phyloP scores from a whole-genome alignment of 1,140 invertebrate genomes.

The Neodiprion virginianus region DNA sequence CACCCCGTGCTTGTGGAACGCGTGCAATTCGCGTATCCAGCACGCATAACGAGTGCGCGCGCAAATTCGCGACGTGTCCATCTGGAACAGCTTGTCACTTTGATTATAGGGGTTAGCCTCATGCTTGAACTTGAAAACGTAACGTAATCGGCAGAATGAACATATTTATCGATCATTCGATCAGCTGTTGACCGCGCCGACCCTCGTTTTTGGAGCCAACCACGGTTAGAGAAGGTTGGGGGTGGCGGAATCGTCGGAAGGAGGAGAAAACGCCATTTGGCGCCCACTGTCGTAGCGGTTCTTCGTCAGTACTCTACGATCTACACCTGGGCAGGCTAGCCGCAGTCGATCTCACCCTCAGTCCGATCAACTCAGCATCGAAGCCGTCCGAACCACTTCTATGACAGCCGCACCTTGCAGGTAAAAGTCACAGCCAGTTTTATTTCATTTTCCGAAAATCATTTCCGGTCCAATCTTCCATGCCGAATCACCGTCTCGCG shows the following conservation, averaged over 20 bases:
- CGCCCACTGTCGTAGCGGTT: neutral
- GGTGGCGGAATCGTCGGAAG: neutral
- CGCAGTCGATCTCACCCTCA: neutral
- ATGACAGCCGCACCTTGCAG: neutral
- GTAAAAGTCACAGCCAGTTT: neutral
- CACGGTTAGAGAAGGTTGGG: neutral
- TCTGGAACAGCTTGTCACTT: neutral
- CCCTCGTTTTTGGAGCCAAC: neutral
- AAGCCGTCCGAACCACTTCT: neutral
- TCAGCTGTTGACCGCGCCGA: neutral
- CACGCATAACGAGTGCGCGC: no score
- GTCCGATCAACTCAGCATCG: neutral
- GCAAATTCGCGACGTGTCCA: no score
- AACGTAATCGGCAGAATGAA: neutral
- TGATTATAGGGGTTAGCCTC: neutral
- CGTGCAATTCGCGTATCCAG: no score
- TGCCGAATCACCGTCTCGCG: no score
- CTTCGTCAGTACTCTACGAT: neutral
- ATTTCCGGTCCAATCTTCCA: no score
- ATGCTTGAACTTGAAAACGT: neutral
- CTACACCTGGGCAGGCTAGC: neutral
- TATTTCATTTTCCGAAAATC: no score
- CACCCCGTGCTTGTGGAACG: no score
- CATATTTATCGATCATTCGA: neutral
- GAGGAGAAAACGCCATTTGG: conserved; percentile 4